Percentiles rank a stretch among this genome's conserved stretches.
Conservation (phyloP, 2,113 vertebrate genomes). For the Miniopterus natalensis region DNA sequence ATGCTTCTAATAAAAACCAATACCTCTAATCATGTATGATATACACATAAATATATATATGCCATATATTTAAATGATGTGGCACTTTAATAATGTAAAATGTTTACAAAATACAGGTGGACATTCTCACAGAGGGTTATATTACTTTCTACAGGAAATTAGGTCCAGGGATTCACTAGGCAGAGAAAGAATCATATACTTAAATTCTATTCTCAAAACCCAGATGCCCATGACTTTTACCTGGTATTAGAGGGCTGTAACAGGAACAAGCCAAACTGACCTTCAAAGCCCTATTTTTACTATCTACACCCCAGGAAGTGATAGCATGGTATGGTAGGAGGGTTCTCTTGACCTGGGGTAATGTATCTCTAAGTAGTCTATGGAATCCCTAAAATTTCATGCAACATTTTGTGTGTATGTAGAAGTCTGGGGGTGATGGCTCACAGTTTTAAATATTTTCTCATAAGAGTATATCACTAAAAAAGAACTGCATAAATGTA, state of each 20-base stretch:
- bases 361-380: neutral
- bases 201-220: neutral
- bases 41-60: neutral
- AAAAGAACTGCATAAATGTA: neutral
- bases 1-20: slow-evolving; percentile 52
- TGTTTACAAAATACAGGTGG: slow-evolving; percentile 46
- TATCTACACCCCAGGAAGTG: neutral
- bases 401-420: neutral
- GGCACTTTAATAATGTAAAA: neutral
- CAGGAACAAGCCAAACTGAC: neutral
- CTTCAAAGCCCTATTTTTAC: neutral
- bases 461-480: neutral
- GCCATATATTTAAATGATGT: neutral
- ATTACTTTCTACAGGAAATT: neutral
- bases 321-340: neutral
- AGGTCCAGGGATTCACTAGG: neutral
- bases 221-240: neutral
- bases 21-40: neutral
- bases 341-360: neutral
- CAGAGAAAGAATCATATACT: neutral
- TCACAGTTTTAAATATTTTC: slow-evolving; percentile 11
- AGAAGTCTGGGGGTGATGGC: neutral
- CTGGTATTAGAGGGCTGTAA: neutral
- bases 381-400: neutral
- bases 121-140: neutral